These are phyloP conservation scores for Halcyon malimbica DNA, from an alignment of 2,113 vertebrate species.

Conservation along the genomic window DNA sequence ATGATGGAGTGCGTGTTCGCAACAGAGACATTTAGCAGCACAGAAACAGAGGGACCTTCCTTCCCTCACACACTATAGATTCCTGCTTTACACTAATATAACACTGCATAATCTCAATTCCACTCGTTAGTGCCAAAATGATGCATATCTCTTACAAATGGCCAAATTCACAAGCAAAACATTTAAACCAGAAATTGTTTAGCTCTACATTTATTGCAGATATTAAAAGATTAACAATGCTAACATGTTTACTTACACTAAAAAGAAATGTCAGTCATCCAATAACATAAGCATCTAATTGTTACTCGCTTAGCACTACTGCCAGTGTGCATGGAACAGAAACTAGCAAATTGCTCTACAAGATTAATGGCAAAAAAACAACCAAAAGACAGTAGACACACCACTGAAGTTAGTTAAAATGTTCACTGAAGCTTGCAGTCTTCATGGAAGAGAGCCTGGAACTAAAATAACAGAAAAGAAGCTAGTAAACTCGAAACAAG, in stretches of 20 bases:
- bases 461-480: slow-evolving; percentile 74
- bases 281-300: slow-evolving; percentile 54
- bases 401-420: slow-evolving; percentile 61
- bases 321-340: slow-evolving; percentile 32
- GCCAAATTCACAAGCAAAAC: slow-evolving; percentile 42
- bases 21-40: background rate
- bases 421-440: slow-evolving; percentile 72
- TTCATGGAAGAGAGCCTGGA: slow-evolving; percentile 70
- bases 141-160: background rate
- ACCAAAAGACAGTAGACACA: slow-evolving; percentile 67
- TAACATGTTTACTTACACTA: slow-evolving; percentile 60
- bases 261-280: slow-evolving; percentile 31
- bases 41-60: background rate
- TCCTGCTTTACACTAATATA: background rate
- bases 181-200: background rate
- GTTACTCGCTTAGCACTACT: slow-evolving; percentile 38
- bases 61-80: background rate
- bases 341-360: slow-evolving; percentile 49
- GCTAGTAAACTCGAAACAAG: slow-evolving; percentile 46
- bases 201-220: slow-evolving; percentile 75
- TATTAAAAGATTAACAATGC: slow-evolving; percentile 55
- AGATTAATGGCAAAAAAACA: slow-evolving; percentile 31
- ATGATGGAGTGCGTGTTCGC: background rate
- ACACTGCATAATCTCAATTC: background rate
- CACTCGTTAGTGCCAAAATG: background rate